phyloP scores from a whole-genome alignment of 2,797 vertebrate genomes.

The Leucoraja ocellata region DNA sequence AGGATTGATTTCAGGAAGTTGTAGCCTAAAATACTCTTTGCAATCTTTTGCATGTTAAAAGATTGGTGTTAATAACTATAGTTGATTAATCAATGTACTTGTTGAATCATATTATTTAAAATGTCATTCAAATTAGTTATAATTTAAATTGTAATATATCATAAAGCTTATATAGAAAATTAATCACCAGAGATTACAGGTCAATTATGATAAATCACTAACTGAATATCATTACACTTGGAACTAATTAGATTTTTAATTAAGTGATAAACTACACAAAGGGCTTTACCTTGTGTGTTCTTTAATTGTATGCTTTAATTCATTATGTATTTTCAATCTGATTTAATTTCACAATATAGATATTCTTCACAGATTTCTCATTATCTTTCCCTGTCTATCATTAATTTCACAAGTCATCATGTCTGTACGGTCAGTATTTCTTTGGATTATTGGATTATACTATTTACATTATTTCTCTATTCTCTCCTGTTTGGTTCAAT shows the following conservation, averaged over 20 bases:
- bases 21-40: conserved; percentile 4
- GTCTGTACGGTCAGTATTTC: background rate
- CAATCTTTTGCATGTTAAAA: background rate
- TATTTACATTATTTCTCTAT: background rate
- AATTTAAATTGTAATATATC: conserved; percentile 28
- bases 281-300: conserved; percentile 7
- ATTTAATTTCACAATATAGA: background rate
- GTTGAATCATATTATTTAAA: conserved; percentile 17
- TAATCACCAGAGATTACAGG: conserved; percentile 29
- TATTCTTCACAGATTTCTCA: background rate
- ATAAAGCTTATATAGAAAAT: conserved; percentile 28
- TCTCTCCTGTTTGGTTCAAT: background rate
- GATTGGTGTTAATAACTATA: conserved; percentile 1
- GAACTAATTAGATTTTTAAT: conserved; percentile 31
- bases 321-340: background rate
- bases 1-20: conserved; percentile 28
- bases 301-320: background rate
- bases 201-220: conserved; percentile 31
- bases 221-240: conserved; percentile 20
- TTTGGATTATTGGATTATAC: background rate
- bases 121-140: conserved; percentile 31
- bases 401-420: background rate
- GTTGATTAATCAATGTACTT: conserved; percentile 18
- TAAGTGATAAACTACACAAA: conserved; percentile 22
- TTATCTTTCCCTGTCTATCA: background rate